These are phyloP conservation scores for Trimorus sp. DNA, from an alignment of 2,888 invertebrate species.

Conservation along the genomic window DNA sequence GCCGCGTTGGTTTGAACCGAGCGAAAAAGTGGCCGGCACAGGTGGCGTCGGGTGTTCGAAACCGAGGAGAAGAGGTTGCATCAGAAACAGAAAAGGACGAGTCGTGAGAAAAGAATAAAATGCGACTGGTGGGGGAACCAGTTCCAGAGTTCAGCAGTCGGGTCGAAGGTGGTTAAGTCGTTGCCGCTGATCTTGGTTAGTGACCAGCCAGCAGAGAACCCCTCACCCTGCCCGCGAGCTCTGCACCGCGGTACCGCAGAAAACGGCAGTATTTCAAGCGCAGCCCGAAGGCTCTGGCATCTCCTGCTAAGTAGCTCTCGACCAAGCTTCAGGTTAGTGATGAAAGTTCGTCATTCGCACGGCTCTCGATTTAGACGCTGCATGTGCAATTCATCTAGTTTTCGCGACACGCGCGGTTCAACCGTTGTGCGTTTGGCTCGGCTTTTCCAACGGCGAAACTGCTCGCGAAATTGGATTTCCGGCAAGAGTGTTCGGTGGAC, in stretches of 20 bases:
- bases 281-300: conserved; percentile 54
- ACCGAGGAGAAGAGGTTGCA: conserved; percentile 45
- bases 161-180: conserved; percentile 68
- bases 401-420: conserved; percentile 2
- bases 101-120: conserved; percentile 56
- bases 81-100: conserved; percentile 64
- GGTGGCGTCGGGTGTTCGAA: conserved; percentile 30
- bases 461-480: too few species aligned
- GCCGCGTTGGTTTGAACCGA: conserved; percentile 37
- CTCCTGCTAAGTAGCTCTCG: conserved; percentile 51
- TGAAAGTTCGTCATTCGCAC: conserved; percentile 43
- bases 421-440: too few species aligned
- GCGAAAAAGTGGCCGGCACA: conserved; percentile 39
- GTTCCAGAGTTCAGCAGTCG: conserved; percentile 68
- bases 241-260: conserved; percentile 50
- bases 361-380: conserved; percentile 13
- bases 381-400: conserved; percentile 20
- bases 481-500: too few species aligned
- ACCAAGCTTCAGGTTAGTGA: conserved; percentile 58
- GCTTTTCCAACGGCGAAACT: too few species aligned
- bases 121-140: conserved; percentile 63
- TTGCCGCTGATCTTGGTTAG: conserved; percentile 67
- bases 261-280: conserved; percentile 65
- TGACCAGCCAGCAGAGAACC: conserved; percentile 65
- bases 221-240: conserved; percentile 57